Conservation (phyloP, 1,140 invertebrate genomes). For the Planococcus citri region DNA sequence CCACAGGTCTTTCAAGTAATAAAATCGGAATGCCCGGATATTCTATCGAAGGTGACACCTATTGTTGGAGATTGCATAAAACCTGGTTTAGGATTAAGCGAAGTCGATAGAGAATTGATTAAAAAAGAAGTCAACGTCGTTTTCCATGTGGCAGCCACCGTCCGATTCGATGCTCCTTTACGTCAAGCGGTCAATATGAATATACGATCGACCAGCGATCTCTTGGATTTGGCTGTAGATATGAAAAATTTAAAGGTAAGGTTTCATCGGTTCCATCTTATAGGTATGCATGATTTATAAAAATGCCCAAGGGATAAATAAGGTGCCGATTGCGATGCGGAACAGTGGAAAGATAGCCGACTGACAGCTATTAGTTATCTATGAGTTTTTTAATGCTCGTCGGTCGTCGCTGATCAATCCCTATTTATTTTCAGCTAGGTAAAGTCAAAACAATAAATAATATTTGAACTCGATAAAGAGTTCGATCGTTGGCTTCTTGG, state of each 20-base stretch:
- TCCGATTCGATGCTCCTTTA: constrained; percentile 48
- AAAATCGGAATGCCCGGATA: not conserved
- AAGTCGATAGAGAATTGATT: constrained; percentile 40
- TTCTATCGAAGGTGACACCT: constrained; percentile 31
- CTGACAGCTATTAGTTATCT: too few species aligned
- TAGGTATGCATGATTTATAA: too few species aligned
- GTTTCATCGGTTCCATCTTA: too few species aligned
- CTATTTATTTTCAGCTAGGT: too few species aligned
- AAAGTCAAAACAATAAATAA: too few species aligned
- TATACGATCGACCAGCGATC: constrained; percentile 21
- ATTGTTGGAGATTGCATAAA: constrained; percentile 44
- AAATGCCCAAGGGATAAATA: too few species aligned
- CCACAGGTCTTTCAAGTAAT: constrained; percentile 13
- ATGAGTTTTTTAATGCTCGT: too few species aligned
- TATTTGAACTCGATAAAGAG: too few species aligned
- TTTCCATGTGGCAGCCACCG: constrained; percentile 84
- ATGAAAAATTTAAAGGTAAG: constrained; percentile 19
- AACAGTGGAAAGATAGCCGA: too few species aligned
- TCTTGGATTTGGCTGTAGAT: constrained; percentile 9
- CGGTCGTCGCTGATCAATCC: too few species aligned
- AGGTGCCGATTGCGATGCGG: too few species aligned
- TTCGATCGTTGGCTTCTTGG: too few species aligned
- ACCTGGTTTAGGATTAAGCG: constrained; percentile 29
- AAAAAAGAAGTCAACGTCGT: constrained; percentile 64
- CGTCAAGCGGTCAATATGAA: constrained; percentile 9